Evolutionary conservation across 2,888 invertebrate species (phyloP).

Genomic region (Molanna angustata): DNA sequence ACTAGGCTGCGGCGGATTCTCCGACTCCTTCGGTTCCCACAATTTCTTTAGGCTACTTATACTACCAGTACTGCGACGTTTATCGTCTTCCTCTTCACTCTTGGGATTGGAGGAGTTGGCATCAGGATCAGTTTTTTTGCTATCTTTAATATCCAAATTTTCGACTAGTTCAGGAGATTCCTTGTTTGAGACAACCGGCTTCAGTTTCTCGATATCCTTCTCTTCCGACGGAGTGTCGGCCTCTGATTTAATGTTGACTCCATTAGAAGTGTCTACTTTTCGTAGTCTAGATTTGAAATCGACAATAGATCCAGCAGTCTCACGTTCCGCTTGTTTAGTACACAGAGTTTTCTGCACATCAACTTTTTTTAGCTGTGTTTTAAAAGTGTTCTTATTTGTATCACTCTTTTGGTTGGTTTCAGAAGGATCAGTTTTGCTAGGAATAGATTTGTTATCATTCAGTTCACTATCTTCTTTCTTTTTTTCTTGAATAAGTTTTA

Average conservation of each 20-base stretch:
- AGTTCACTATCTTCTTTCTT: slow-evolving; percentile 16
- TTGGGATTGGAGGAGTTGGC: slow-evolving; percentile 38
- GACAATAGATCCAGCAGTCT: slow-evolving; percentile 62
- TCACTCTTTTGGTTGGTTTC: slow-evolving; percentile 37
- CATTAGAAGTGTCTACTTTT: slow-evolving; percentile 65
- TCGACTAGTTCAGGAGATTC: slow-evolving; percentile 40
- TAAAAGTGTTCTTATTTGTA: slow-evolving; percentile 51
- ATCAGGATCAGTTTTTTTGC: slow-evolving; percentile 38
- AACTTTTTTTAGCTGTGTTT: slow-evolving; percentile 71
- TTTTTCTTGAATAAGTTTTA: slow-evolving; percentile 29
- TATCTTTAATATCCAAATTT: slow-evolving; percentile 40
- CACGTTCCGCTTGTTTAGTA: slow-evolving; percentile 41
- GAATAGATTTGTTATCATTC: slow-evolving; percentile 34
- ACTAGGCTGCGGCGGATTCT: slow-evolving; percentile 58
- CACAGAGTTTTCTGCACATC: slow-evolving; percentile 46
- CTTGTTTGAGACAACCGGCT: slow-evolving; percentile 37
- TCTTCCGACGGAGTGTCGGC: slow-evolving; percentile 40
- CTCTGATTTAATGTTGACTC: slow-evolving; percentile 42
- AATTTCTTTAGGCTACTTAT: slow-evolving; percentile 89
- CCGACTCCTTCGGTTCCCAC: slow-evolving; percentile 79
- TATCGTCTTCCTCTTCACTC: slow-evolving; percentile 71
- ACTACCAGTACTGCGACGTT: slow-evolving; percentile 87
- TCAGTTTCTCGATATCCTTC: slow-evolving; percentile 36
- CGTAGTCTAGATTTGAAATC: slow-evolving; percentile 82
- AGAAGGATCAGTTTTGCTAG: slow-evolving; percentile 37